Evolutionary conservation across 2,888 invertebrate species (phyloP).

Genomic region (Crocallis elinguaria): DNA sequence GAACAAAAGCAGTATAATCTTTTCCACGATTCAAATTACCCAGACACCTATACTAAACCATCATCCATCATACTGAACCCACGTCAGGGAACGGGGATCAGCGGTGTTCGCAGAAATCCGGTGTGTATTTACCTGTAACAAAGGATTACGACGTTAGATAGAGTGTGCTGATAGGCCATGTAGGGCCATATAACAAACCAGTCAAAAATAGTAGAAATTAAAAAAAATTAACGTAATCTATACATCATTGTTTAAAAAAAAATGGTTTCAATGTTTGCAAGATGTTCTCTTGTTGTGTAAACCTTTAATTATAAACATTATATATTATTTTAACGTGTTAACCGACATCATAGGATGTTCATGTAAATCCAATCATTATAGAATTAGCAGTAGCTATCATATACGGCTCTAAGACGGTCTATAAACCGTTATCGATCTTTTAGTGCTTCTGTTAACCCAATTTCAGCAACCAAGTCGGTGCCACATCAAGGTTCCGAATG

Average conservation of each 20-base stretch:
- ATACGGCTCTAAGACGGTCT: no score
- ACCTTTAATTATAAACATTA: no score
- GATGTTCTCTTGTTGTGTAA: no score
- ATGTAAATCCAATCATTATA: no score
- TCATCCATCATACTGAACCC: conserved; percentile 45
- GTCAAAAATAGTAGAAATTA: not conserved
- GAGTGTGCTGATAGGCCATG: conserved; percentile 19
- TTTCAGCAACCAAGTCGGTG: not conserved
- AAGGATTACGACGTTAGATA: conserved; percentile 44
- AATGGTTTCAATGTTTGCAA: no score
- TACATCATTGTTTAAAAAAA: no score
- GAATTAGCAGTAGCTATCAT: no score
- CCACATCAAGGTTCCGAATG: not conserved
- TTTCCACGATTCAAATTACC: not conserved
- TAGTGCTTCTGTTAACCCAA: not conserved
- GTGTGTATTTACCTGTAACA: conserved; percentile 65
- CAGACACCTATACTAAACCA: conserved; percentile 12
- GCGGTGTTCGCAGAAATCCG: conserved; percentile 47
- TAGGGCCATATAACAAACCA: conserved; percentile 10
- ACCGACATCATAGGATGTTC: no score
- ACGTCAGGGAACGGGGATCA: conserved; percentile 36
- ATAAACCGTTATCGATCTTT: not conserved
- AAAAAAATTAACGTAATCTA: no score
- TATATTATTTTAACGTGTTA: no score
- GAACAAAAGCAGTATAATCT: no score